Percentiles rank a stretch among this genome's conserved stretches.
Evolutionary conservation across 2,113 vertebrate species (phyloP).

Genomic region (Xerus inauris): DNA sequence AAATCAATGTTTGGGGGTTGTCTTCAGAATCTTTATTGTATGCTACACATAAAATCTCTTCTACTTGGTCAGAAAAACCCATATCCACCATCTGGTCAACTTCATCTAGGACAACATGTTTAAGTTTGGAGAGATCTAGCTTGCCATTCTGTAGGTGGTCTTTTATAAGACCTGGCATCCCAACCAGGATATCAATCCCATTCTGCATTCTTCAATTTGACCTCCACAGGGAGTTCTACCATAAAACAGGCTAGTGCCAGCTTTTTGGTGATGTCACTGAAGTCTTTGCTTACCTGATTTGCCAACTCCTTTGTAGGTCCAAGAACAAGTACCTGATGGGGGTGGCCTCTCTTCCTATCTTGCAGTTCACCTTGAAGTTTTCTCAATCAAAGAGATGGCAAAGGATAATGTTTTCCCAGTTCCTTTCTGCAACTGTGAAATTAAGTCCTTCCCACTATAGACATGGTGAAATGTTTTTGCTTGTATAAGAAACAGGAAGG

Average conservation of each 20-base stretch:
- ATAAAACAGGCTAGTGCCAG: conserved; percentile 94
- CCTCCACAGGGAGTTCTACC: conserved; percentile 94
- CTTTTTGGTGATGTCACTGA: conserved; percentile 93
- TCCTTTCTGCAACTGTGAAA: conserved; percentile 96
- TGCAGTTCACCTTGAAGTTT: conserved; percentile 87
- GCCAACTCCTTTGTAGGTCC: conserved; percentile 96
- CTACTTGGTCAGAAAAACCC: conserved; percentile 99
- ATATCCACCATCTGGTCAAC: conserved; percentile 99
- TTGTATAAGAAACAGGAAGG: conserved; percentile 97
- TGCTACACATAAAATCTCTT: too few species aligned
- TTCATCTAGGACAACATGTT: conserved; percentile 97
- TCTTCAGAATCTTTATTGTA: too few species aligned
- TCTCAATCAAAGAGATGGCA: conserved; percentile 96
- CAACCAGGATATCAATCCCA: conserved; percentile 96
- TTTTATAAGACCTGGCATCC: conserved; percentile 96
- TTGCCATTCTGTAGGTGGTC: conserved; percentile 95
- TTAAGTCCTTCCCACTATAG: conserved; percentile 94
- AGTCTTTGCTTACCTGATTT: conserved; percentile 95
- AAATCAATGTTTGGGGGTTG: too few species aligned
- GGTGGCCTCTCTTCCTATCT: conserved; percentile 88
- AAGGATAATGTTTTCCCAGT: conserved; percentile 99
- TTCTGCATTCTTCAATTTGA: conserved; percentile 92
- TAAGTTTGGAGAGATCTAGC: conserved; percentile 91
- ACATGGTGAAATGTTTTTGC: conserved; percentile 93
- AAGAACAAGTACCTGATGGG: conserved; percentile 96